A percentile compares a stretch with the other conserved stretches of the same genome.
phyloP scores from a whole-genome alignment of 2,113 vertebrate species.

The Pollachius pollachius region DNA sequence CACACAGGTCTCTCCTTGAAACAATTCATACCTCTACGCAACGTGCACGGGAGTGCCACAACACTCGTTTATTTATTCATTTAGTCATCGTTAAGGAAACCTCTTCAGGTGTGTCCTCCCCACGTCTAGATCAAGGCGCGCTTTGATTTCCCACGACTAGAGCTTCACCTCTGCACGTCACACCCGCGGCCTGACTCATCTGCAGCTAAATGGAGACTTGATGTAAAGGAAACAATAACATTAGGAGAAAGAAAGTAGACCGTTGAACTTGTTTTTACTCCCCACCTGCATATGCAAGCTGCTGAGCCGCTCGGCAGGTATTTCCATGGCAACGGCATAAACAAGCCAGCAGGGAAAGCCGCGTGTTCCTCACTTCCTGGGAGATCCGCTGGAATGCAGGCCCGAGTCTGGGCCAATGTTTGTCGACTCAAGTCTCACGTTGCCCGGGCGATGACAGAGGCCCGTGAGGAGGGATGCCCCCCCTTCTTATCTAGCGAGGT shows the following conservation, averaged over 20 bases:
- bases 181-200: no score
- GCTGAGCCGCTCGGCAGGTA: neutral
- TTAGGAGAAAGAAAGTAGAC: neutral
- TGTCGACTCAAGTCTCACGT: conserved; percentile 72
- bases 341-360: conserved; percentile 47
- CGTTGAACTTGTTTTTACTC: neutral
- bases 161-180: no score
- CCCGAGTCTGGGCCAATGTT: conserved; percentile 66
- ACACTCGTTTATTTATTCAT: no score
- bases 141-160: no score
- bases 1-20: no score
- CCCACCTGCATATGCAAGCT: no score
- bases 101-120: no score
- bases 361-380: conserved; percentile 46
- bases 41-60: no score
- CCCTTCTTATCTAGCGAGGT: conserved; percentile 60
- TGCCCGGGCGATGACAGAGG: conserved; percentile 62
- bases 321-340: neutral
- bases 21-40: no score
- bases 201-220: no score
- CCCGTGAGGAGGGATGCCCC: conserved; percentile 66
- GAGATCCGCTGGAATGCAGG: conserved; percentile 63
- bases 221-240: neutral
- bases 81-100: no score
- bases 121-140: no score